Evolutionary conservation across 2,113 vertebrate genomes (phyloP).

Genomic region (Coryphaenoides rupestris): DNA sequence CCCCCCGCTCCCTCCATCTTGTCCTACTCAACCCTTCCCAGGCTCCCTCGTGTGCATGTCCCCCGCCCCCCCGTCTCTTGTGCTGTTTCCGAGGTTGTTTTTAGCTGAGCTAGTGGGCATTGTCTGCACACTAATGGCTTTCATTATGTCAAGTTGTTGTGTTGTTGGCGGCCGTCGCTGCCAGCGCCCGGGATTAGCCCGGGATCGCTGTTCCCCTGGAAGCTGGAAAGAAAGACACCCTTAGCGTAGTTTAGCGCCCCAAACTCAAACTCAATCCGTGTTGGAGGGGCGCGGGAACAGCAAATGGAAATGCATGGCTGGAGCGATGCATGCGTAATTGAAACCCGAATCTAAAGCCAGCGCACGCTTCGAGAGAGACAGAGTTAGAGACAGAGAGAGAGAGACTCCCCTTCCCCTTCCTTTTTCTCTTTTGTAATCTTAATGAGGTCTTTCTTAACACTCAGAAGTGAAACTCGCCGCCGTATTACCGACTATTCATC

Average conservation of each 20-base stretch:
- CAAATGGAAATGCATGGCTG: too few relatives aligned
- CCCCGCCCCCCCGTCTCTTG: constrained; percentile 6
- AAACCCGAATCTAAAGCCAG: not conserved
- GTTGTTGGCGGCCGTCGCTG: constrained; percentile 53
- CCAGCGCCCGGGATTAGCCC: constrained; percentile 58
- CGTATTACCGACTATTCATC: too few relatives aligned
- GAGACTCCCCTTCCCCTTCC: too few relatives aligned
- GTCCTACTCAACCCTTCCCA: not conserved
- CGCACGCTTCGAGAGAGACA: too few relatives aligned
- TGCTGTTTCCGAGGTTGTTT: constrained; percentile 31
- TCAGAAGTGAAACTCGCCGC: too few relatives aligned
- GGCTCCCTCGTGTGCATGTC: not conserved
- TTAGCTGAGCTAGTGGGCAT: constrained; percentile 52
- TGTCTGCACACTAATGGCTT: constrained; percentile 68
- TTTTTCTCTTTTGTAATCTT: too few relatives aligned
- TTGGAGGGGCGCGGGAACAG: constrained; percentile 25
- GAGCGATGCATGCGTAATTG: constrained; percentile 22
- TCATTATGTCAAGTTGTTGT: constrained; percentile 64
- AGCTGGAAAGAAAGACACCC: constrained; percentile 49
- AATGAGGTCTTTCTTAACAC: too few relatives aligned
- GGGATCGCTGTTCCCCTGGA: constrained; percentile 46
- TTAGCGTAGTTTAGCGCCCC: constrained; percentile 31
- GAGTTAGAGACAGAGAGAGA: too few relatives aligned
- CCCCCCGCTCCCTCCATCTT: too few relatives aligned
- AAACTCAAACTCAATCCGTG: constrained; percentile 47